Base-by-base conservation (phyloP, 2,888 invertebrate species). In the Netelia melanura region DNA sequence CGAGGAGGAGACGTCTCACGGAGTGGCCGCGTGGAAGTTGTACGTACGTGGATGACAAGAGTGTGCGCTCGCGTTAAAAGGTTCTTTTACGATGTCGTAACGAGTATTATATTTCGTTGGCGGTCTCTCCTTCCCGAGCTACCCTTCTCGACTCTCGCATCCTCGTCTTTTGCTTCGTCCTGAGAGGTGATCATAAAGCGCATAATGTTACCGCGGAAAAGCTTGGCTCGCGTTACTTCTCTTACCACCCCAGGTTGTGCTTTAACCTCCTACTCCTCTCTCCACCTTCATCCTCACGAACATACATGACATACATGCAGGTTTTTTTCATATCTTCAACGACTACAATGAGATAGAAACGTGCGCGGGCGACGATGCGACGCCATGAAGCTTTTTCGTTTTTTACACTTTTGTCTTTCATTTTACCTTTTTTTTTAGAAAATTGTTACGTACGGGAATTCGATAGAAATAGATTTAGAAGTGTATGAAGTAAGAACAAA, bases 41-140 rank as follows among this genome's bases (percentile, higher is more conserved):
- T 81, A 82, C 76, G 74, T 83, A 25, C 82, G 86, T 83, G 87
- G 52, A 78, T 70, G 80, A 71, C 23, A 74, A 81, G 52, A 58
- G 79, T 84, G 87, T 82, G 80, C 88, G 89, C 89, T 90, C 89
- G 86, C 88, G 90, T 91, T 91, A 90, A 91, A 91, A 92, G 91
- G 89, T 91, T 92, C 89, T 90, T 91, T 91, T 91, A 91, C 89
- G 91, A 91, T 89, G 90, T 90, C 91, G 90, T 91, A 91, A 90
- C 90, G 87, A 90, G 88, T 87, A 90, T 90, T 90, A 91, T 88
- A 86, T 75, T 87, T 84, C 88, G 84, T 88, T 87, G 86, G 84
- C 65, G 86, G 85, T 80, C 82, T 64, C 65, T 65, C 21, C 43
- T 56, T 72, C 64, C 1, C 21, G 61, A 78, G 52, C 25, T 8